These are phyloP conservation scores for Phortica magna DNA, from an alignment of 2,888 invertebrate species.

Conservation along the genomic window DNA sequence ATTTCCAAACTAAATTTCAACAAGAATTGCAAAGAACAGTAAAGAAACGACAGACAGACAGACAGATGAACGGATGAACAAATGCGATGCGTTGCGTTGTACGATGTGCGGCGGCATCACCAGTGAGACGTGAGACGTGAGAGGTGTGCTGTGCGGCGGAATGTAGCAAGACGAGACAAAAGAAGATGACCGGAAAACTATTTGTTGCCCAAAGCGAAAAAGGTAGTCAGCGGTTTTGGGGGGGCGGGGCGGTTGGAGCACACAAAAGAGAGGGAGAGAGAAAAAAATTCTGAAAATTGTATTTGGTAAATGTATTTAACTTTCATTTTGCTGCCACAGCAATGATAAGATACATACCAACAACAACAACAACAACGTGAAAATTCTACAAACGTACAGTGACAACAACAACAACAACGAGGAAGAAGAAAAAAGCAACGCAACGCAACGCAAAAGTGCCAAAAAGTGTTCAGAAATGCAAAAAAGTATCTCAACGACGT, in stretches of 20 bases:
- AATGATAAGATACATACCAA: constrained; percentile 46
- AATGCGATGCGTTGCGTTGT: too few relatives aligned
- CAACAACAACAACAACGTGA: neutral
- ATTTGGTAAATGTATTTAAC: constrained; percentile 76
- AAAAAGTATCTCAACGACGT: neutral
- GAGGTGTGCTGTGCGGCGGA: too few relatives aligned
- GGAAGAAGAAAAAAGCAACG: too few relatives aligned
- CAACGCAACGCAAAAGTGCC: constrained; percentile 19
- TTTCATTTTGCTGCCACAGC: constrained; percentile 72
- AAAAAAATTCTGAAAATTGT: constrained; percentile 63
- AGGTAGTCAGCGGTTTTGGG: neutral
- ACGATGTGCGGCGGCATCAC: too few relatives aligned
- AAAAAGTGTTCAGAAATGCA: constrained; percentile 23
- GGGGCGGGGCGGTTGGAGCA: constrained; percentile 19
- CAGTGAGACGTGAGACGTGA: too few relatives aligned
- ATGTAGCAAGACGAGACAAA: too few relatives aligned
- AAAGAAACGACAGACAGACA: constrained; percentile 12
- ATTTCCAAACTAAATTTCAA: constrained; percentile 58
- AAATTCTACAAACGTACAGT: constrained; percentile 1
- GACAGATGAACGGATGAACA: neutral
- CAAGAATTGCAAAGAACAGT: constrained; percentile 41
- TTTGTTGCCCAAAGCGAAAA: neutral
- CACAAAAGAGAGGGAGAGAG: constrained; percentile 33
- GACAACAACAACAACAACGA: constrained; percentile 16
- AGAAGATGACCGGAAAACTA: too few relatives aligned